These are phyloP conservation scores for Pandemis heparana DNA, from an alignment of 2,888 invertebrate species.

Conservation along the genomic window DNA sequence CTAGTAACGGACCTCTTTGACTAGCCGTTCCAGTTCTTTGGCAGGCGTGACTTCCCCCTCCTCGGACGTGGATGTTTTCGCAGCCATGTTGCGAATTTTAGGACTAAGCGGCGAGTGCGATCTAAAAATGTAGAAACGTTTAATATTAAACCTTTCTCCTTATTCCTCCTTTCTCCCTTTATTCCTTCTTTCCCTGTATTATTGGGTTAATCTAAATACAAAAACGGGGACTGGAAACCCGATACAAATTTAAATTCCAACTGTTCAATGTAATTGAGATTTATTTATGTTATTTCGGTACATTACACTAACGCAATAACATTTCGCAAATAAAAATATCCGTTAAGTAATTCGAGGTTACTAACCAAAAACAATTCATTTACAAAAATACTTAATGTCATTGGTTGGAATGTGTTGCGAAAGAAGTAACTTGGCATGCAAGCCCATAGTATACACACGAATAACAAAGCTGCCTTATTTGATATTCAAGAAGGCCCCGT, in stretches of 20 bases:
- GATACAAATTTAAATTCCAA: neutral
- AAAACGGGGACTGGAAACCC: neutral
- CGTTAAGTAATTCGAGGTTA: constrained; percentile 23
- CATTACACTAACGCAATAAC: neutral
- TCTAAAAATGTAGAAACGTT: constrained; percentile 59
- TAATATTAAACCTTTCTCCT: too few relatives aligned
- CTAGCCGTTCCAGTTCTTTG: constrained; percentile 91
- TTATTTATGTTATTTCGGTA: neutral
- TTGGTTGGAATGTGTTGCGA: constrained; percentile 55
- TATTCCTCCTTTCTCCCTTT: neutral
- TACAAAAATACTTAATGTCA: constrained; percentile 30
- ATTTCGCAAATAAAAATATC: constrained; percentile 16
- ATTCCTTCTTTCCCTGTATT: neutral
- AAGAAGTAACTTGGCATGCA: constrained; percentile 70
- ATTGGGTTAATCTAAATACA: neutral
- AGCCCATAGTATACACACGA: constrained; percentile 57
- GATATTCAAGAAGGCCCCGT: constrained; percentile 69
- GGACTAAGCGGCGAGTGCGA: constrained; percentile 88
- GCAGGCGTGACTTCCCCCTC: constrained; percentile 88
- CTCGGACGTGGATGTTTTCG: constrained; percentile 82
- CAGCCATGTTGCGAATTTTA: constrained; percentile 81
- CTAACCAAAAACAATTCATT: constrained; percentile 22
- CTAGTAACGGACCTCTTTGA: constrained; percentile 84
- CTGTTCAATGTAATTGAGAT: neutral
- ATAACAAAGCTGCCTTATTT: constrained; percentile 65